Evolutionary conservation across 2,888 invertebrate species (phyloP), one percentile per base, ranked within the genome.

Genomic region (Hydrotaea diabolus): DNA sequence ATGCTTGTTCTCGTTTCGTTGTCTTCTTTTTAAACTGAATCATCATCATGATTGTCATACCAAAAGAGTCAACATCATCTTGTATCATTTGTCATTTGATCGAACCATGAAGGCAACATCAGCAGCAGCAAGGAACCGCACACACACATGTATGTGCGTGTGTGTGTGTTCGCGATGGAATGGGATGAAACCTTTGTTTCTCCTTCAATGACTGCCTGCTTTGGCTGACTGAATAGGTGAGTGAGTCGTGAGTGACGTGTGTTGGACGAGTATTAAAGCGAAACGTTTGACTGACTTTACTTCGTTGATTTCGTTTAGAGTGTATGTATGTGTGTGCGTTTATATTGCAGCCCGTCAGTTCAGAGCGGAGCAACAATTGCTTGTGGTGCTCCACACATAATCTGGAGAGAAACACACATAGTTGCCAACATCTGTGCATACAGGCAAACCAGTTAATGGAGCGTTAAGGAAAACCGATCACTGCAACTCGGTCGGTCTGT

Each of bases 71-170:
- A 81, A 79, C 84, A 85, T 78, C 81, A 81, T 79, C 81, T 85
- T 78, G 84, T 82, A 85, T 85, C 84, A 85, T 85, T 85, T 85
- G 84, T 82, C 84, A 83, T 83, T 75, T 80, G 83, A 83, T 83
- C 83, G 80, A 80, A 77, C 62, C 83, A 75, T 83, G 80, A 83
- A 83, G 83, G 76, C 76, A 78, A 85, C 77, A 69, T 69, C 39
- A 80, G 15, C 57, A 55, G 57, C 46, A 13, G n/a, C 49, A n/a
- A 71, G 23, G 17, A 59, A 66, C 77, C 31, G 11, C 59, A 36
- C 8, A 39, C 39, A 80, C 36, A 19, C 7, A 21, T 9, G 55
- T 11, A 62, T 19, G 72, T 57, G 49, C 17, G n/a, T 46, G 39
- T 39, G 39, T 39, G 46, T 26, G n/a, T 71, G 72, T 39, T n/a